Evolutionary conservation across 2,888 invertebrate genomes (phyloP), one percentile per base, ranked within the genome.

Genomic region (Brachycybe producta): DNA sequence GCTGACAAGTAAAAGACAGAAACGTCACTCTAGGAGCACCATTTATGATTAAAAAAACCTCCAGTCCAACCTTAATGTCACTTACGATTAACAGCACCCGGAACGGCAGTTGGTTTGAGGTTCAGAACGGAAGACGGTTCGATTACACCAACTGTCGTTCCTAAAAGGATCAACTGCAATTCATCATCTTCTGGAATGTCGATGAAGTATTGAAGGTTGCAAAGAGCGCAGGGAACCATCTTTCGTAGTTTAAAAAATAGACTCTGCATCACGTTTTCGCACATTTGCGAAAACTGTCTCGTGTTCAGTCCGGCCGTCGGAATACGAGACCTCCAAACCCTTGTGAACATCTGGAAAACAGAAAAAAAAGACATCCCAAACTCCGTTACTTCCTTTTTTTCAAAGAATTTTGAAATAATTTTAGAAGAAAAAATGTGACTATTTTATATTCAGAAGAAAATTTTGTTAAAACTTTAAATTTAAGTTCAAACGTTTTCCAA

Each of bases 211-310:
- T 78, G 74, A 27, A 91, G 70, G 64, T 84, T 79, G 56, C 82
- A 81, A 17, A 94, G 71, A 15, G 86, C 84, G 66, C 86, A 87
- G 0, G 92, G 92, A 54, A 81, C 79, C 78, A 90, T 79, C 13
- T 84, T 75, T 11, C 92, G 75, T 60, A 94, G 72, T 69, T 92
- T 94, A 70, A 91, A 92, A 62, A 81, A 84, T 43, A 91, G 79
- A 54, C 82, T 80, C 73, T 82, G 32, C 23, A 70, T 61, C 24
- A 71, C 59, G 55, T 63, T 63, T 55, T 72, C 69, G 59, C 71
- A 69, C 41, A 68, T 62, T 42, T 65, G 63, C 5, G 67, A 64
- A 57, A 71, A 66, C 35, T 63, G 60, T 3, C 54, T 39, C 34
- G 54, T 52, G 39, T 55, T 60, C n/a, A 56, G 57, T 53, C 59